These are phyloP conservation scores for Scrobipalpa atriplicella DNA, from an alignment of 2,888 invertebrate genomes.

Conservation along the genomic window DNA sequence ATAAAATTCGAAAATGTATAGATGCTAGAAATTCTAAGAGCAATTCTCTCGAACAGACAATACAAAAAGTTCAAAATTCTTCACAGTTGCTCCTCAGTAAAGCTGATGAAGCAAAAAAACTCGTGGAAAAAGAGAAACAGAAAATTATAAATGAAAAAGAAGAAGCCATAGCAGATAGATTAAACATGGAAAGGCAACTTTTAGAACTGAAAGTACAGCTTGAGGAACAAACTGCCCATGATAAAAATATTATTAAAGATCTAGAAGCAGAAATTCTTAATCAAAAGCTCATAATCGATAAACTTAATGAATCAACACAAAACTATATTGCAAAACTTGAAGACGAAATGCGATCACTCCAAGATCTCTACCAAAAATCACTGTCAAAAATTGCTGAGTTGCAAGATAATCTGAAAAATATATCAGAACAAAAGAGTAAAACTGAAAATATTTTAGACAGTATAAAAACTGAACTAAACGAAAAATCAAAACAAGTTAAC, in stretches of 20 bases:
- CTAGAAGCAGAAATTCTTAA: constrained; percentile 64
- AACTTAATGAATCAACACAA: constrained; percentile 58
- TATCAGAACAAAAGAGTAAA: constrained; percentile 45
- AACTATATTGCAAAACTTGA: constrained; percentile 58
- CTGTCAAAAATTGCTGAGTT: constrained; percentile 48
- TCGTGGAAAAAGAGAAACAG: constrained; percentile 70
- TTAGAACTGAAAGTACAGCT: constrained; percentile 53
- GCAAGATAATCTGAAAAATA: constrained; percentile 47
- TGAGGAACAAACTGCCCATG: constrained; percentile 53
- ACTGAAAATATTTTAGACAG: constrained; percentile 44
- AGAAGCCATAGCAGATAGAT: constrained; percentile 59
- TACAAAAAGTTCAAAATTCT: constrained; percentile 64
- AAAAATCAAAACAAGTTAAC: constrained; percentile 53
- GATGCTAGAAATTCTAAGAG: constrained; percentile 54
- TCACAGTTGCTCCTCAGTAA: constrained; percentile 67
- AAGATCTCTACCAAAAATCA: constrained; percentile 56
- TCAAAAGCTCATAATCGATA: constrained; percentile 64
- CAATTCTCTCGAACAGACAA: constrained; percentile 57
- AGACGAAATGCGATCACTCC: constrained; percentile 55
- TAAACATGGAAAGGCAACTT: constrained; percentile 57
- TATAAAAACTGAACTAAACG: constrained; percentile 45
- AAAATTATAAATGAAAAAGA: constrained; percentile 70
- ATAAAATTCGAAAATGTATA: constrained; percentile 56
- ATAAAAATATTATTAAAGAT: constrained; percentile 59
- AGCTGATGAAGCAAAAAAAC: constrained; percentile 69